These are phyloP conservation scores for Sebastes dallii DNA, from an alignment of 2,797 vertebrate genomes.

Conservation along the genomic window DNA sequence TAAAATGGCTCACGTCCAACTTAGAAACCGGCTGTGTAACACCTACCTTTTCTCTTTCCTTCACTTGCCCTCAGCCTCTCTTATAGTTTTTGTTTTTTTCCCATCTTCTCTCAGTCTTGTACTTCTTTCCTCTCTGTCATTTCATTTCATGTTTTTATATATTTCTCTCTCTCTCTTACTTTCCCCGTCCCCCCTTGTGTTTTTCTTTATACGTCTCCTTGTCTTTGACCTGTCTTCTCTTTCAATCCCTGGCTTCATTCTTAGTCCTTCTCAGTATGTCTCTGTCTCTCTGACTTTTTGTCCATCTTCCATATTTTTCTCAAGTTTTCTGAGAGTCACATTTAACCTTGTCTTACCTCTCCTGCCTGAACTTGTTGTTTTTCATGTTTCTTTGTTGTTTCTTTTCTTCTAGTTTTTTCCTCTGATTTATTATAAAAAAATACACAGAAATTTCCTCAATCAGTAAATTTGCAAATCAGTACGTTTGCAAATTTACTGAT, in stretches of 20 bases:
- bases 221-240: not conserved
- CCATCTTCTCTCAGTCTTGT: not conserved
- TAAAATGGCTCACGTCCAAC: conserved; percentile 57
- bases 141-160: not conserved
- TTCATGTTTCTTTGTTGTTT: not conserved
- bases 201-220: not conserved
- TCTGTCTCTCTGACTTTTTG: not conserved
- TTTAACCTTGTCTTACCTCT: too few relatives aligned
- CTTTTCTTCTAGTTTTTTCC: not conserved
- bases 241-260: not conserved
- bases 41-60: not conserved
- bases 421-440: not conserved
- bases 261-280: not conserved
- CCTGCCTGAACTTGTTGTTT: not conserved
- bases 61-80: not conserved
- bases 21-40: conserved; percentile 18
- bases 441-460: not conserved
- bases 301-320: not conserved
- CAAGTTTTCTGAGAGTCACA: not conserved
- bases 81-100: not conserved
- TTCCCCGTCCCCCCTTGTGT: not conserved
- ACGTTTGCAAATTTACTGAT: conserved; percentile 8
- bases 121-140: not conserved
- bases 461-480: conserved; percentile 1
- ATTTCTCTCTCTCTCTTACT: not conserved